Percentiles rank a stretch among this genome's conserved stretches.
Conservation (phyloP, 64 coral and sea anemone genomes). For the Actinia tenebrosa region DNA sequence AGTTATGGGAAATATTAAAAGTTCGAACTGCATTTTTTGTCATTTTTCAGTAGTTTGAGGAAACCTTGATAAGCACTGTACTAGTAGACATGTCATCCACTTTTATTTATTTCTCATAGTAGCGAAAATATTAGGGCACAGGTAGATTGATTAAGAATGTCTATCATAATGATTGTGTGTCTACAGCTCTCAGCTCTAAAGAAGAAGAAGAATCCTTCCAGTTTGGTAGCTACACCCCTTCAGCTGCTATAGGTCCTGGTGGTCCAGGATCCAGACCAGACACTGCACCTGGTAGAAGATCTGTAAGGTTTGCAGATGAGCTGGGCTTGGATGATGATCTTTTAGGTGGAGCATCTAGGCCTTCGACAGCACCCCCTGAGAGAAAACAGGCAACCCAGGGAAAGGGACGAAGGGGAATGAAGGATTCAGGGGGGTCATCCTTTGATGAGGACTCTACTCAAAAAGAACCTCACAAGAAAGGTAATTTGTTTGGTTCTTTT, state of each 20-base stretch:
- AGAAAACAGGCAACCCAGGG: conserved; percentile 13
- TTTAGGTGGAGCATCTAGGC: conserved; percentile 29
- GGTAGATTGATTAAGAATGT: background rate
- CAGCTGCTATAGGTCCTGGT: conserved; percentile 52
- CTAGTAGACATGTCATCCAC: too few species aligned
- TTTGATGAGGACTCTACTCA: background rate
- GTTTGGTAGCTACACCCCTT: conserved; percentile 87
- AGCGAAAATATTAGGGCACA: background rate
- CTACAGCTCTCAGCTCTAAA: conserved; percentile 49
- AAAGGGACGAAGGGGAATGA: conserved; percentile 23
- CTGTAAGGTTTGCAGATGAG: conserved; percentile 82
- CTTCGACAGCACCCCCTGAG: conserved; percentile 64
- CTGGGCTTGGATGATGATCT: conserved; percentile 75
- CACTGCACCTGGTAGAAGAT: conserved; percentile 74
- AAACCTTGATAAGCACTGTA: too few species aligned
- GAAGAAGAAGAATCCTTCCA: conserved; percentile 65
- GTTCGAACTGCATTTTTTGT: too few species aligned
- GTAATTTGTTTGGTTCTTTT: background rate
- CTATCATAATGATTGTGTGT: conserved; percentile 8
- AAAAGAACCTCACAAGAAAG: background rate
- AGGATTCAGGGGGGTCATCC: conserved; percentile 20
- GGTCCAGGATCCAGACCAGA: conserved; percentile 70
- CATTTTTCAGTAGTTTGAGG: too few species aligned
- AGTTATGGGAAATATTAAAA: too few species aligned
- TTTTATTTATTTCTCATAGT: too few species aligned